These are phyloP conservation scores for Apis cerana DNA, from an alignment of 1,140 invertebrate species.

Conservation along the genomic window DNA sequence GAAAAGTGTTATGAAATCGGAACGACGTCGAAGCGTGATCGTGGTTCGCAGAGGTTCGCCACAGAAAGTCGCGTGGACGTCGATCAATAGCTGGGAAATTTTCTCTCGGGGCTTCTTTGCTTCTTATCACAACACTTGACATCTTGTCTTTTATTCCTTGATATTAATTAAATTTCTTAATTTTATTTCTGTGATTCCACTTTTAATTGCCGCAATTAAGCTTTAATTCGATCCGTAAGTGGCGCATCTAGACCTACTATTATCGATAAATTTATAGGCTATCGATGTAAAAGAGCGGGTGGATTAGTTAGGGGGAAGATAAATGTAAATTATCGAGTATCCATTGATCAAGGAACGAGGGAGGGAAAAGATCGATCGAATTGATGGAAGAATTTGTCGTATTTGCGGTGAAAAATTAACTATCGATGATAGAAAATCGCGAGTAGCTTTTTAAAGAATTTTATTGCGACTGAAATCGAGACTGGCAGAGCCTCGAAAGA, in stretches of 20 bases:
- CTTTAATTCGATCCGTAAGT: conserved; percentile 38
- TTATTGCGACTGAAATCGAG: no score
- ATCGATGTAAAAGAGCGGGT: conserved; percentile 8
- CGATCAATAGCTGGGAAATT: conserved; percentile 6
- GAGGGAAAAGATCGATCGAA: background rate
- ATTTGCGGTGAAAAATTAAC: background rate
- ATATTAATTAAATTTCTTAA: no score
- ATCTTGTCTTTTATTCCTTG: conserved; percentile 26
- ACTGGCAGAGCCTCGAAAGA: no score
- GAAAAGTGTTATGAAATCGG: no score
- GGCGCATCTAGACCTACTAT: conserved; percentile 15
- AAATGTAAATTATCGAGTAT: conserved; percentile 32
- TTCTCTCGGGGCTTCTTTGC: background rate
- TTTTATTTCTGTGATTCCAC: conserved; percentile 12
- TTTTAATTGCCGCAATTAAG: conserved; percentile 54
- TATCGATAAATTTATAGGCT: conserved; percentile 33
- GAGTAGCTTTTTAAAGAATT: no score
- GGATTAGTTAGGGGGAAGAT: conserved; percentile 1
- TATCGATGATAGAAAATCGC: no score
- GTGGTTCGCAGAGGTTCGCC: background rate
- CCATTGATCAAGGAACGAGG: background rate
- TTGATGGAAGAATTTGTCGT: background rate
- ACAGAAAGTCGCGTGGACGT: background rate
- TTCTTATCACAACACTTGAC: conserved; percentile 9
- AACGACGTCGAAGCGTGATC: background rate